Percentiles rank a stretch among this genome's conserved stretches.
phyloP scores from a whole-genome alignment of 2,888 invertebrate genomes.

The Apantesis nais region DNA sequence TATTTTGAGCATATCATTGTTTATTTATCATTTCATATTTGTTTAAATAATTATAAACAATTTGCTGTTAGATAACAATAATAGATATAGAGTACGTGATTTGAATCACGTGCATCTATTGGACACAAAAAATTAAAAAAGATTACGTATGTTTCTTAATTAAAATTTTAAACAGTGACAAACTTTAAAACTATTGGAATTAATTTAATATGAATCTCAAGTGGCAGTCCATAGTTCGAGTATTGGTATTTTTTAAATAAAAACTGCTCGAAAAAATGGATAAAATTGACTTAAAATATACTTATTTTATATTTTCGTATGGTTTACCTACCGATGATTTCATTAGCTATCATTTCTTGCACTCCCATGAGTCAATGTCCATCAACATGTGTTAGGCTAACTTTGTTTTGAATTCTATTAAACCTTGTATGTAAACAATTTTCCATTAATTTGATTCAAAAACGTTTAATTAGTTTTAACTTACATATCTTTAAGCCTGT shows the following conservation, averaged over 20 bases:
- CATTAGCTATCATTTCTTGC: too few species aligned
- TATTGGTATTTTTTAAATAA: not conserved
- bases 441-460: not conserved
- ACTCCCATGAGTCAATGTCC: too few species aligned
- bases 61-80: not conserved
- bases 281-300: too few species aligned
- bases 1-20: not conserved
- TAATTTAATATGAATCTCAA: not conserved
- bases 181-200: not conserved
- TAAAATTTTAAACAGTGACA: not conserved
- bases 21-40: not conserved
- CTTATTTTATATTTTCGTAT: too few species aligned
- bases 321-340: too few species aligned
- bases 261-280: too few species aligned
- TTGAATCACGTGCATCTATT: not conserved
- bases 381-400: not conserved
- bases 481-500: too few species aligned
- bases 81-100: not conserved
- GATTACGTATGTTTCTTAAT: not conserved
- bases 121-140: not conserved
- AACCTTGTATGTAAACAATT: not conserved
- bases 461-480: too few species aligned
- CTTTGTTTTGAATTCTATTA: not conserved
- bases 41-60: not conserved
- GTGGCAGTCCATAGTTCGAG: not conserved